Percentiles rank a stretch among this genome's conserved stretches.
Evolutionary conservation across 2,888 invertebrate genomes (phyloP).

Genomic region (Cerastis rubricosa): DNA sequence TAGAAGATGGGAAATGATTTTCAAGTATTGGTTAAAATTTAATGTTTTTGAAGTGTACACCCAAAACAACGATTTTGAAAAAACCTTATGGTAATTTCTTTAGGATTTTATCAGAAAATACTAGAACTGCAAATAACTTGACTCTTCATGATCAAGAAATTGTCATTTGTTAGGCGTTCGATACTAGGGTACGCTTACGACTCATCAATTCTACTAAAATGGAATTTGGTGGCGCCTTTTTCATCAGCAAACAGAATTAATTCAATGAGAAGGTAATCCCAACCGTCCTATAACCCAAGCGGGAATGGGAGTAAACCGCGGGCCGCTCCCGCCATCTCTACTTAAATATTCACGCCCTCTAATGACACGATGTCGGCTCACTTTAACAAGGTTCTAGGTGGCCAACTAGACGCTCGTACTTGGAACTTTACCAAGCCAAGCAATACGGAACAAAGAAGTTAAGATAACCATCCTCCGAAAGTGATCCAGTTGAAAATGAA

Average conservation of each 20-base stretch:
- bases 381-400: constrained; percentile 81
- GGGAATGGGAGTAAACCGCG: constrained; percentile 80
- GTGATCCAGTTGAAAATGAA: constrained; percentile 56
- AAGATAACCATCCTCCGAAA: constrained; percentile 62
- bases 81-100: not conserved
- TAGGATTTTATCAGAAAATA: not conserved
- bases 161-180: constrained; percentile 27
- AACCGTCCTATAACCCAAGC: constrained; percentile 80
- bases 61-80: not conserved
- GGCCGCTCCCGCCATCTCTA: constrained; percentile 81
- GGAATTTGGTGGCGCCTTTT: constrained; percentile 76
- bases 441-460: constrained; percentile 62
- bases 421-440: constrained; percentile 66
- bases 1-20: constrained; percentile 9
- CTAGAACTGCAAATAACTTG: not conserved
- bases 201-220: constrained; percentile 71
- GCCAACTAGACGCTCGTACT: constrained; percentile 66
- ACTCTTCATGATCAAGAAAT: constrained; percentile 23
- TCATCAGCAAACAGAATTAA: constrained; percentile 84
- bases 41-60: constrained; percentile 8
- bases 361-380: constrained; percentile 85
- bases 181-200: constrained; percentile 56
- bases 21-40: constrained; percentile 26
- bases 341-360: constrained; percentile 89
- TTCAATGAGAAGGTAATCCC: constrained; percentile 86